A percentile compares a stretch with the other conserved stretches of the same genome.
phyloP scores from a whole-genome alignment of 2,113 vertebrate genomes.

The Nothobranchius kuhntae region DNA sequence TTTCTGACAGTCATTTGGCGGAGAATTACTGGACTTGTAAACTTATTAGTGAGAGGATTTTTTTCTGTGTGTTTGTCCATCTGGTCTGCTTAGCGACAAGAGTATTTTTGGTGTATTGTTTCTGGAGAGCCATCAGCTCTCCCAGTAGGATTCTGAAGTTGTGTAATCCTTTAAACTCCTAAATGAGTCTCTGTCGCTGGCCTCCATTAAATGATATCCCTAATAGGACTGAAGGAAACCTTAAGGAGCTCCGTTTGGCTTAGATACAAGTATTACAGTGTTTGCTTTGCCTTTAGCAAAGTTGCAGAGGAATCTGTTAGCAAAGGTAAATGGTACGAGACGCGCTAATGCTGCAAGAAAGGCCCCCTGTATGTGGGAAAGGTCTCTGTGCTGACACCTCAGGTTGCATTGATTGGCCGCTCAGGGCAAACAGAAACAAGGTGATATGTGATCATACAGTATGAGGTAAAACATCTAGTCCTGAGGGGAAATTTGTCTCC shows the following conservation, averaged over 20 bases:
- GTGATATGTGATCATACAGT: background rate
- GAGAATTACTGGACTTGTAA: background rate
- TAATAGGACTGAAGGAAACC: conserved; percentile 4
- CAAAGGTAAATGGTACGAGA: background rate
- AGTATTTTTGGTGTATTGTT: conserved; percentile 1
- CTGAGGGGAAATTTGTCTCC: background rate
- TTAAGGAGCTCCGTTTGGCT: background rate
- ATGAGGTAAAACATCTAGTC: background rate
- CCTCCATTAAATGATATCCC: conserved; percentile 1
- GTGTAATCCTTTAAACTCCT: conserved; percentile 32
- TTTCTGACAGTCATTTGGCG: background rate
- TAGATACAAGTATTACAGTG: background rate
- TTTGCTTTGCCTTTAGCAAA: background rate
- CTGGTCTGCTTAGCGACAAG: background rate
- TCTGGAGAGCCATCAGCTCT: background rate
- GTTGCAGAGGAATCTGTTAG: background rate
- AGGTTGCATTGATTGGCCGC: conserved; percentile 5
- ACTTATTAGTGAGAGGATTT: conserved; percentile 5
- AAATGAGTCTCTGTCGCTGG: conserved; percentile 7
- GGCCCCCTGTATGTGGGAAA: background rate
- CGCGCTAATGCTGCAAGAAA: background rate
- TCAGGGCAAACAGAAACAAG: background rate
- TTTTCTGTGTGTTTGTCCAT: conserved; percentile 1
- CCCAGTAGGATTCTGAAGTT: background rate
- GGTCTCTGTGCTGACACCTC: background rate